phyloP scores from a whole-genome alignment of 2,888 invertebrate genomes.

The Philhelius pedissequus region DNA sequence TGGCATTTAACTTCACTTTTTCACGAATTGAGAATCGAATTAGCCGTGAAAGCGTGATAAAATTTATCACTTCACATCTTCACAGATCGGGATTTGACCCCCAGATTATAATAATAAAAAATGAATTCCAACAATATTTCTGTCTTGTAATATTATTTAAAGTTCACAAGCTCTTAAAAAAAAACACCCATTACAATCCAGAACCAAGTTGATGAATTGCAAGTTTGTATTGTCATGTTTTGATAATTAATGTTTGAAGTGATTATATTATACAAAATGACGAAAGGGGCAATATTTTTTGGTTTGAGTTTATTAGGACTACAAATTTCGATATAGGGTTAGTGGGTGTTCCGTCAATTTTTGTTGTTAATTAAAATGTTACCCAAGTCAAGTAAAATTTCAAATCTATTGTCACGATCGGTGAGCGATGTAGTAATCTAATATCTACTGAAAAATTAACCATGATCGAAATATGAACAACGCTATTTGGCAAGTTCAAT shows the following conservation, averaged over 20 bases:
- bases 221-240: constrained; percentile 36
- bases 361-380: neutral
- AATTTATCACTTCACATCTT: too few species aligned
- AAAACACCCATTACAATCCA: too few species aligned
- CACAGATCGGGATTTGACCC: too few species aligned
- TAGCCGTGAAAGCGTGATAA: too few species aligned
- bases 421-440: neutral
- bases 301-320: neutral
- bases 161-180: too few species aligned
- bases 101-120: too few species aligned
- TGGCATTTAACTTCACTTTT: too few species aligned
- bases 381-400: neutral
- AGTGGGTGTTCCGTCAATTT: neutral
- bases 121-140: too few species aligned
- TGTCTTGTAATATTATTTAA: too few species aligned
- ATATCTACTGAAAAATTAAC: neutral
- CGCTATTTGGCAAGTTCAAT: neutral
- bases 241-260: neutral
- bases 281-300: neutral
- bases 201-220: constrained; percentile 50
- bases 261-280: neutral
- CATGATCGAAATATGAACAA: neutral
- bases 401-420: neutral
- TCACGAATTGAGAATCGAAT: too few species aligned
- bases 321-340: neutral